Conservation (phyloP, 2,888 invertebrate genomes). For the Ommatoiulus sabulosus region DNA sequence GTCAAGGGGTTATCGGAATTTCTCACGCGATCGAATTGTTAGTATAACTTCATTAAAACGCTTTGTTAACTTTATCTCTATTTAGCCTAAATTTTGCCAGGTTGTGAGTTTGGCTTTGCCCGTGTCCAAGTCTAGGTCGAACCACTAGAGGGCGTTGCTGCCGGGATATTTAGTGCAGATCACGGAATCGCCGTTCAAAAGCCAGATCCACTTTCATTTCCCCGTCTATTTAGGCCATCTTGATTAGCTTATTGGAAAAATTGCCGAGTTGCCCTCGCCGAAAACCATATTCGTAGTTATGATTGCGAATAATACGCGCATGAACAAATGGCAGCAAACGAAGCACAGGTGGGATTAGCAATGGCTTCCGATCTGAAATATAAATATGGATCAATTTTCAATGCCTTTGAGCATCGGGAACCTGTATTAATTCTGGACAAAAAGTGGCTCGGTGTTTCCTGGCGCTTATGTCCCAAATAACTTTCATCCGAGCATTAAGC, state of each 20-base stretch:
- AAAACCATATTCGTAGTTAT: slow-evolving; percentile 25
- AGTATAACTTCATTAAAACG: background rate
- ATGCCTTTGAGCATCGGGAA: background rate
- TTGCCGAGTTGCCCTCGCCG: background rate
- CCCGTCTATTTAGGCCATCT: background rate
- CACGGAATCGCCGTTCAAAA: background rate
- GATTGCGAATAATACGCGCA: slow-evolving; percentile 5
- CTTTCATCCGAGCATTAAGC: slow-evolving; percentile 12
- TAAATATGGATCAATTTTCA: background rate
- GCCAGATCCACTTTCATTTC: background rate
- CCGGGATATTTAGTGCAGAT: background rate
- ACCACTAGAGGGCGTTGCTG: background rate
- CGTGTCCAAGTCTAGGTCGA: background rate
- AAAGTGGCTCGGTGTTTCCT: slow-evolving; percentile 1
- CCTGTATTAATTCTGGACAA: background rate
- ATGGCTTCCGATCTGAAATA: background rate
- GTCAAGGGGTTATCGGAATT: background rate
- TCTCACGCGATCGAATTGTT: background rate
- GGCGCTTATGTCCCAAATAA: background rate
- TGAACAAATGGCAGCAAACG: background rate
- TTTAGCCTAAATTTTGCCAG: slow-evolving; percentile 11
- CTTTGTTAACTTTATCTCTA: slow-evolving; percentile 11
- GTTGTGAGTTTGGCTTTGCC: background rate
- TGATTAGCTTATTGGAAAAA: slow-evolving; percentile 16
- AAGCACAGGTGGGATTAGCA: background rate